phyloP scores from a whole-genome alignment of 2,797 vertebrate genomes.

The Hippoglossus hippoglossus region DNA sequence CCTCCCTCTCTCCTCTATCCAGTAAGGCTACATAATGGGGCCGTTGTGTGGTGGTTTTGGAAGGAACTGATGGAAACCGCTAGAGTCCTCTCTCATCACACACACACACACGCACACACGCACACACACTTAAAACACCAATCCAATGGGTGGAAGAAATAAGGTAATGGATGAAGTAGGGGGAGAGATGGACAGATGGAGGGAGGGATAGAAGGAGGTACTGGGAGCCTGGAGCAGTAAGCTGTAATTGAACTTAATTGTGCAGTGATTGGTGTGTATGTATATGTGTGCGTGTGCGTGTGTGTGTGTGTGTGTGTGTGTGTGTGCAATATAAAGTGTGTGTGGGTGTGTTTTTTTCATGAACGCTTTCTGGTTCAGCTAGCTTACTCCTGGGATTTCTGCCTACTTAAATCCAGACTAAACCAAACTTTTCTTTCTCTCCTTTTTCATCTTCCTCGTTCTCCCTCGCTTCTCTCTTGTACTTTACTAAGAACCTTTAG shows the following conservation, averaged over 20 bases:
- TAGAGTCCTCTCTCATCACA: constrained; percentile 61
- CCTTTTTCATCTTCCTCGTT: constrained; percentile 29
- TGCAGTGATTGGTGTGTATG: constrained; percentile 61
- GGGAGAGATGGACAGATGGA: constrained; percentile 50
- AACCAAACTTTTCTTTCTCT: constrained; percentile 43
- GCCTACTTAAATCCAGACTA: constrained; percentile 73
- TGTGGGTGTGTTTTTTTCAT: constrained; percentile 19
- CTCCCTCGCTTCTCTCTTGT: constrained; percentile 1
- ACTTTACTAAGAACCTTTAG: constrained; percentile 2
- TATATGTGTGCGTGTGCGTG: background rate
- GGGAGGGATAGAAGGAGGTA: constrained; percentile 49
- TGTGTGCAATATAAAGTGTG: constrained; percentile 21
- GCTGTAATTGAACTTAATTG: constrained; percentile 79
- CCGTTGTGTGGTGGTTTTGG: constrained; percentile 79
- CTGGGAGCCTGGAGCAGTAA: constrained; percentile 69
- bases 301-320: constrained; percentile 22
- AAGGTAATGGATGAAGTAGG: constrained; percentile 72
- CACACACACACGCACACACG: constrained; percentile 30
- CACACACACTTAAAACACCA: constrained; percentile 50
- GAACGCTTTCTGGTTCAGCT: constrained; percentile 36
- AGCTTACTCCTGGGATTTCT: constrained; percentile 59
- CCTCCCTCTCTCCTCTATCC: constrained; percentile 59
- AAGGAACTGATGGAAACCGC: constrained; percentile 79
- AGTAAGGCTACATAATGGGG: constrained; percentile 77
- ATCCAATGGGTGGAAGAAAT: constrained; percentile 71